Evolutionary conservation across 2,797 vertebrate species (phyloP).

Genomic region (Ibycter americanus): DNA sequence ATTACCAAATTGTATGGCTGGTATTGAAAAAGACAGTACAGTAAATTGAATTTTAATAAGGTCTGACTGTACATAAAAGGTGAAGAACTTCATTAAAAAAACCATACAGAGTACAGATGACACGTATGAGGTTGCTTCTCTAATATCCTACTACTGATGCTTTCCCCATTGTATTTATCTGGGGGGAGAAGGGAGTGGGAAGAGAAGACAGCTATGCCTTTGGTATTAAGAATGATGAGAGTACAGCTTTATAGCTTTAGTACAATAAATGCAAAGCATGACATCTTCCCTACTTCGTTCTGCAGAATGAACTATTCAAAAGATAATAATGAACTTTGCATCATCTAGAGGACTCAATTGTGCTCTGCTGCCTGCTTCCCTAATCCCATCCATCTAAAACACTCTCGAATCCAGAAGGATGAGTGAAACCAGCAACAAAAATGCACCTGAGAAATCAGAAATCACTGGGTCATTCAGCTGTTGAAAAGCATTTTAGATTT

Average conservation of each 20-base stretch:
- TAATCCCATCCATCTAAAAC: not conserved
- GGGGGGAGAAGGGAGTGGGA: not conserved
- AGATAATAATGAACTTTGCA: constrained; percentile 26
- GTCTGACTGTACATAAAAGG: not conserved
- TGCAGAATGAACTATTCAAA: constrained; percentile 36
- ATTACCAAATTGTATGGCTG: not conserved
- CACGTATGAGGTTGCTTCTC: not conserved
- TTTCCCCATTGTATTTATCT: not conserved
- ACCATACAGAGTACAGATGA: not conserved
- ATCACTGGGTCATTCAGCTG: constrained; percentile 2
- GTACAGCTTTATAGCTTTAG: not conserved
- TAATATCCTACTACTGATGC: not conserved
- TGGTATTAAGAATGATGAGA: not conserved
- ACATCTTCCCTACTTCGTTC: not conserved
- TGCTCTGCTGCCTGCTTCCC: constrained; percentile 7
- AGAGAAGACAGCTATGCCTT: not conserved
- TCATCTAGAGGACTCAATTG: constrained; percentile 10
- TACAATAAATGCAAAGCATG: constrained; percentile 15
- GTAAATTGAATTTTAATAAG: constrained; percentile 18
- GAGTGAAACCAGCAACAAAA: constrained; percentile 3
- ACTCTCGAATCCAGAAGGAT: not conserved
- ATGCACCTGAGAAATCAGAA: constrained; percentile 3
- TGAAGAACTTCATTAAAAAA: constrained; percentile 14
- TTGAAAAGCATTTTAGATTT: not conserved
- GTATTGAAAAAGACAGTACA: not conserved